Evolutionary conservation across 92 coral and sea anemone species (phyloP).

Genomic region (Desmophyllum pertusum): DNA sequence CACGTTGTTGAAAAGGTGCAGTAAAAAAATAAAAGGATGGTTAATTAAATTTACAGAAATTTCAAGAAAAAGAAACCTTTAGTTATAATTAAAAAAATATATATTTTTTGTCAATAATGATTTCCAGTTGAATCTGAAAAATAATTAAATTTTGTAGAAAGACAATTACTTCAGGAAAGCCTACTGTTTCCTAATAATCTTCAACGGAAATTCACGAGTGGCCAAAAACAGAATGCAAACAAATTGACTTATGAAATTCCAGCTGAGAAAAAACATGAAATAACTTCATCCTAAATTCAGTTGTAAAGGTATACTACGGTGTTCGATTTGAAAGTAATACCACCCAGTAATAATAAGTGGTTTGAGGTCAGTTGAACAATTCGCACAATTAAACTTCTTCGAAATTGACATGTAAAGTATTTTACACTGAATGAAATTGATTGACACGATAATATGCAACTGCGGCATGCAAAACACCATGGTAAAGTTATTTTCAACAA

Average conservation of each 20-base stretch:
- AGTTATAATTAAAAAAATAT: background rate
- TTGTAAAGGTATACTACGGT: no score
- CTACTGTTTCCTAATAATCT: background rate
- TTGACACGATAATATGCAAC: background rate
- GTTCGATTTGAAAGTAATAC: no score
- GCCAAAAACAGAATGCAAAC: background rate
- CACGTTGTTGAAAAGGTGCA: no score
- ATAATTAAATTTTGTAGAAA: background rate
- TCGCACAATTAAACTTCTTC: background rate
- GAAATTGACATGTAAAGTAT: background rate
- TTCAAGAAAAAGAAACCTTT: background rate
- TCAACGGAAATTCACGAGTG: background rate
- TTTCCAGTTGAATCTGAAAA: background rate
- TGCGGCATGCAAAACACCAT: background rate
- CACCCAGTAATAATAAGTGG: background rate
- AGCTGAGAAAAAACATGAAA: background rate
- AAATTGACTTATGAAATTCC: background rate
- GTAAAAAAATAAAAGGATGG: background rate
- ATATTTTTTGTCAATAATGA: background rate
- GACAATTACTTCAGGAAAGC: background rate
- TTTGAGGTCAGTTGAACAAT: background rate
- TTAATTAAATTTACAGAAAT: background rate
- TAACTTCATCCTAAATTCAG: no score
- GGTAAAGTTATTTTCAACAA: background rate
- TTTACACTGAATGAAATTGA: background rate